A percentile compares a stretch with the other conserved stretches of the same genome.
Evolutionary conservation across 2,888 invertebrate genomes (phyloP).

Genomic region (Iphiclides podalirius): DNA sequence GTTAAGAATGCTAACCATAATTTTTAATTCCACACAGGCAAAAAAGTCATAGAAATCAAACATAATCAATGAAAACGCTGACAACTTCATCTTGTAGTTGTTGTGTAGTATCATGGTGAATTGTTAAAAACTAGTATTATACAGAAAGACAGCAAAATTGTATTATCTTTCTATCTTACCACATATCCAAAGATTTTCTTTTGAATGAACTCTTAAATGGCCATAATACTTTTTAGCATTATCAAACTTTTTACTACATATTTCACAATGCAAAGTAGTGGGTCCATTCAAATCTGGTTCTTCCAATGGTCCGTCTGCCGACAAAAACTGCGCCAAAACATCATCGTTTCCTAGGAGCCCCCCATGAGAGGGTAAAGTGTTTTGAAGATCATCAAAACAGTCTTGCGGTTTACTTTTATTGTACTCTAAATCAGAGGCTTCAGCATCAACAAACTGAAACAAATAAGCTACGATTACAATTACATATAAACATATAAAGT

Average conservation of each 20-base stretch:
- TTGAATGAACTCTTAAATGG: constrained; percentile 68
- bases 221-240: constrained; percentile 74
- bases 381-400: constrained; percentile 52
- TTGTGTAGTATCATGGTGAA: too few relatives aligned
- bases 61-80: too few relatives aligned
- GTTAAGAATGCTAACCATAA: too few relatives aligned
- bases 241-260: constrained; percentile 67
- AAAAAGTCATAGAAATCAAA: too few relatives aligned
- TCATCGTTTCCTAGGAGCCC: constrained; percentile 55
- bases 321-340: constrained; percentile 64
- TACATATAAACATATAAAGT: too few relatives aligned
- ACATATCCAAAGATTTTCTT: constrained; percentile 68
- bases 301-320: constrained; percentile 63
- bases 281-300: constrained; percentile 71
- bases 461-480: too few relatives aligned
- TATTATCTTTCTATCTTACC: too few relatives aligned
- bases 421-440: constrained; percentile 48
- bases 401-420: constrained; percentile 42
- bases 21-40: too few relatives aligned
- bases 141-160: too few relatives aligned
- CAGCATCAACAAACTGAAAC: constrained; percentile 60
- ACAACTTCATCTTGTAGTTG: too few relatives aligned
- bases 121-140: too few relatives aligned
- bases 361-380: constrained; percentile 46
- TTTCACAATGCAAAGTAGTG: constrained; percentile 67